phyloP scores from a whole-genome alignment of 2,797 vertebrate species.

The Syngnathus rostellatus region DNA sequence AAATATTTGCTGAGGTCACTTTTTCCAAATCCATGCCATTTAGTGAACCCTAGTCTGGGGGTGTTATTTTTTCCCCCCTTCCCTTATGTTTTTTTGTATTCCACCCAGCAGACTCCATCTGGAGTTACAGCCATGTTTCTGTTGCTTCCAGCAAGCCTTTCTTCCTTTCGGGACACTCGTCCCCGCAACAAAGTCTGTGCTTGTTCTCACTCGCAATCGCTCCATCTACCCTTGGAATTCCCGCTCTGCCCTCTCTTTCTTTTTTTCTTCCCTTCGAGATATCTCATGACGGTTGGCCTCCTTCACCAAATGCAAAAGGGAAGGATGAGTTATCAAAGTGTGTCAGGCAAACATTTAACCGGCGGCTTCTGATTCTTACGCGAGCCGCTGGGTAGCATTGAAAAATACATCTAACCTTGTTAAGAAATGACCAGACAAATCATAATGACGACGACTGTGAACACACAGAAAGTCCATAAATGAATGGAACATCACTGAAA shows the following conservation, averaged over 20 bases:
- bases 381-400: not conserved
- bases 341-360: slow-evolving; percentile 1
- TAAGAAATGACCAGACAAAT: too few species aligned
- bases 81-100: too few species aligned
- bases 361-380: not conserved
- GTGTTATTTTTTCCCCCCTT: too few species aligned
- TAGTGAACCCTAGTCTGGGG: too few species aligned
- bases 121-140: not conserved
- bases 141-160: slow-evolving; percentile 55
- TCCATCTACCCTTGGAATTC: slow-evolving; percentile 64
- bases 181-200: slow-evolving; percentile 60
- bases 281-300: not conserved
- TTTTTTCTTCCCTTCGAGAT: not conserved
- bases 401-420: too few species aligned
- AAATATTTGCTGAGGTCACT: too few species aligned
- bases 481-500: too few species aligned
- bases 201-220: slow-evolving; percentile 63
- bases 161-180: slow-evolving; percentile 46
- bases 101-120: too few species aligned
- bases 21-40: too few species aligned
- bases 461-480: too few species aligned
- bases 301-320: not conserved
- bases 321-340: not conserved
- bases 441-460: too few species aligned
- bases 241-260: slow-evolving; percentile 26